Conservation (phyloP, 2,888 invertebrate genomes). For the Ennomos erosarius region DNA sequence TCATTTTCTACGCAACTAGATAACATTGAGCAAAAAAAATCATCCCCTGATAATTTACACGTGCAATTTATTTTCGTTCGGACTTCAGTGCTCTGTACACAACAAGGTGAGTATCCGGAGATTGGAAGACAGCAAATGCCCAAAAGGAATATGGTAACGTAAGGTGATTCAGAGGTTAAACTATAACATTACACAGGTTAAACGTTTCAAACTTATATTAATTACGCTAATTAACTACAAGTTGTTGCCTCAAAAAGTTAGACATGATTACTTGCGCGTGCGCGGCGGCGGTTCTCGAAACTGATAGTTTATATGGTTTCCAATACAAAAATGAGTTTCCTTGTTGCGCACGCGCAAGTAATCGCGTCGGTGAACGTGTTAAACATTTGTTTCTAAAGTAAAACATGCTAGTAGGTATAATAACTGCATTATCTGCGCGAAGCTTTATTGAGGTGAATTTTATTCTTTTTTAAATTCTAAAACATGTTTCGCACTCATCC, state of each 20-base stretch:
- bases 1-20: slow-evolving; percentile 69
- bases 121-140: slow-evolving; percentile 76
- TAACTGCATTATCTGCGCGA: slow-evolving; percentile 15
- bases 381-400: slow-evolving; percentile 1
- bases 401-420: slow-evolving; percentile 1
- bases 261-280: slow-evolving; percentile 10
- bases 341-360: slow-evolving; percentile 7
- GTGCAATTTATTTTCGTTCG: slow-evolving; percentile 27
- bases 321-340: slow-evolving; percentile 34
- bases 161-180: slow-evolving; percentile 47
- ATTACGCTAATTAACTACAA: slow-evolving; percentile 49
- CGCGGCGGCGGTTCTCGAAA: slow-evolving; percentile 20
- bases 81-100: slow-evolving; percentile 66
- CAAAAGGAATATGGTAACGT: slow-evolving; percentile 73
- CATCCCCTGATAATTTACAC: slow-evolving; percentile 43
- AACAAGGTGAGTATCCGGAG: slow-evolving; percentile 64
- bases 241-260: slow-evolving; percentile 27
- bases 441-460: slow-evolving; percentile 10
- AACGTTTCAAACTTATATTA: slow-evolving; percentile 48
- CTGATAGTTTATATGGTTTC: slow-evolving; percentile 25
- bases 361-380: not conserved
- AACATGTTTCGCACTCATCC: slow-evolving; percentile 1
- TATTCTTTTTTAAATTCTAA: slow-evolving; percentile 2
- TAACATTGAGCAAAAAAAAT: slow-evolving; percentile 72
- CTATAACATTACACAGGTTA: slow-evolving; percentile 31